Base-by-base conservation (phyloP, 2,888 invertebrate species). In the Apamea anceps region DNA sequence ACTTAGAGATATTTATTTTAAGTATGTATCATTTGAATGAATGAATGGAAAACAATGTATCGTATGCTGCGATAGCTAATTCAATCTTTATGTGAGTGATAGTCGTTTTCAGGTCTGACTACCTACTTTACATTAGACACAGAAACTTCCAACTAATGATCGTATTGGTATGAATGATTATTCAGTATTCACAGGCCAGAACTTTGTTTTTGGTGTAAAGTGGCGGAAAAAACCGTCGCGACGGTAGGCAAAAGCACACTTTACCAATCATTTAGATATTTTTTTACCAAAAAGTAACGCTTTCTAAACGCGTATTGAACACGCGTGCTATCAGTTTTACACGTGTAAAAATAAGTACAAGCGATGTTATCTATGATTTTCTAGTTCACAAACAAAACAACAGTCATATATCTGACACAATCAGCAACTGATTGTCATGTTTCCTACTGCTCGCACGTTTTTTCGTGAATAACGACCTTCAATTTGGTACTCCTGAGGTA, bases 31-130 rank as follows among this genome's bases (percentile, higher is more conserved):
- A 28, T 70, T 70, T 21, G 32, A 5, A 71, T 65, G 25, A 80
- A 80, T 62, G 37, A 28, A 85, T 84, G 60, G 18, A n/a, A 51
- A 71, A 60, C 21, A 51, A 60, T 28, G 18, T 71, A 8, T 75
- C 32, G 15, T 54, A 28, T 37, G 8, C 13, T n/a, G 37, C 2
- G 28, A 10, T 8, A 18, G 1, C 10, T 63, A 42, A 32, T 62
- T 70, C 2, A 42, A 42, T 42, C 28, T 42, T 7, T 8, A 48
- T 63, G 25, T 25, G 51, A 25, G 25, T 18, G 12, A 28, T 72
- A 18, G 28, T 42, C 13, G 15, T 32, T 45, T 18, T 28, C 37
- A 25, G 4, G 51, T 28, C 10, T 32, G 32, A 0, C 13, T 21
- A 28, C 21, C 18, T n/a, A 45, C 21, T 70, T 70, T 18, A 45